Percentiles rank a stretch among this genome's conserved stretches.
phyloP scores from a whole-genome alignment of 2,113 vertebrate species.

The Pelodiscus sinensis region DNA sequence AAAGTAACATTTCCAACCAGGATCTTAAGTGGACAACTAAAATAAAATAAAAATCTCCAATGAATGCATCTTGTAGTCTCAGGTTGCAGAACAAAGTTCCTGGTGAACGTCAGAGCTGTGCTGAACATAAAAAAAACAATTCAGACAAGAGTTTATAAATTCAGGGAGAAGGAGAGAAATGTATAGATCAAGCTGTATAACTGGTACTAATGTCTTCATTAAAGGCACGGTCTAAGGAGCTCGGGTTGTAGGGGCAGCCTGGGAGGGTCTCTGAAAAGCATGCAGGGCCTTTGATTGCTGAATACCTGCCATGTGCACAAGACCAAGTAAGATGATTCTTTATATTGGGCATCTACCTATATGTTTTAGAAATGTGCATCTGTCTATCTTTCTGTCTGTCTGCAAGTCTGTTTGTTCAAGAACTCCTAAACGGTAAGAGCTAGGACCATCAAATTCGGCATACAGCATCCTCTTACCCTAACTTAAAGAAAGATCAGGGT shows the following conservation, averaged over 20 bases:
- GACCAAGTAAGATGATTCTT: background rate
- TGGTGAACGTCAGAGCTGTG: background rate
- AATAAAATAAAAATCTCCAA: background rate
- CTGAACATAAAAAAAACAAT: background rate
- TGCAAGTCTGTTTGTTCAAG: too few relatives aligned
- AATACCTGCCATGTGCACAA: background rate
- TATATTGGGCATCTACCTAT: background rate
- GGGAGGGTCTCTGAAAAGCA: background rate
- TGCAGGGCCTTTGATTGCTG: background rate
- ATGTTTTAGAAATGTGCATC: too few relatives aligned
- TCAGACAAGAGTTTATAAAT: background rate
- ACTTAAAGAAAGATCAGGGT: too few relatives aligned
- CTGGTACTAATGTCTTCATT: background rate
- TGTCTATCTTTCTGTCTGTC: too few relatives aligned
- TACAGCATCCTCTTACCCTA: too few relatives aligned
- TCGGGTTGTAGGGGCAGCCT: background rate
- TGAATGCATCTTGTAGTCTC: background rate
- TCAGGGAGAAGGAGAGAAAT: background rate
- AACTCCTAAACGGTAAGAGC: too few relatives aligned
- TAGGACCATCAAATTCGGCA: too few relatives aligned
- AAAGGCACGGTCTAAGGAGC: background rate
- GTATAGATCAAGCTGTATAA: background rate
- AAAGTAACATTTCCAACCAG: constrained; percentile 9
- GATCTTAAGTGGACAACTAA: constrained; percentile 46
- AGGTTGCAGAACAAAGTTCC: background rate